Conservation (phyloP, 2,113 vertebrate species). For the Gobio gobio region DNA sequence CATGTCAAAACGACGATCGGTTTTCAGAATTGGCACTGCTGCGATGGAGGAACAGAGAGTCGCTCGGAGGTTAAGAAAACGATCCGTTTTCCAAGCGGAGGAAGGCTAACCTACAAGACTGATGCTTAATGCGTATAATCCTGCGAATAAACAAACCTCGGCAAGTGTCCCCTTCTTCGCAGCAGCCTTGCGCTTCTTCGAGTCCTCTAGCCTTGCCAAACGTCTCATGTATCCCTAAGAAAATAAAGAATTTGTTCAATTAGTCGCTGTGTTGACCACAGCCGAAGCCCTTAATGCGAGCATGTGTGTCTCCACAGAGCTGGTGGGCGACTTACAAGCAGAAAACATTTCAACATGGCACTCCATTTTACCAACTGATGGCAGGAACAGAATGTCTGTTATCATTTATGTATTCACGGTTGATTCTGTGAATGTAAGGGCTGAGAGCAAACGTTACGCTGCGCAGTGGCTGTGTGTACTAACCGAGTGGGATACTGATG, state of each 20-base stretch:
- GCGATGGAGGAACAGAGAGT: slow-evolving; percentile 37
- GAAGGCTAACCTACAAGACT: slow-evolving; percentile 42
- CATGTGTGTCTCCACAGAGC: slow-evolving; percentile 58
- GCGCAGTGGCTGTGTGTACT: slow-evolving; percentile 17
- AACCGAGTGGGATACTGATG: slow-evolving; percentile 38
- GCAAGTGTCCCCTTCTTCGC: slow-evolving; percentile 28
- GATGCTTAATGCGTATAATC: slow-evolving; percentile 54
- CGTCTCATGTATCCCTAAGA: slow-evolving; percentile 70
- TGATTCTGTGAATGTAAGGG: slow-evolving; percentile 19
- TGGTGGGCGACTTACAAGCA: slow-evolving; percentile 50
- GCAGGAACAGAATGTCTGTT: slow-evolving; percentile 41
- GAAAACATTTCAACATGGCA: slow-evolving; percentile 50
- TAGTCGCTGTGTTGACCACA: slow-evolving; percentile 61
- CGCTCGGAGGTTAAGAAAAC: slow-evolving; percentile 57
- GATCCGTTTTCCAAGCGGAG: slow-evolving; percentile 22
- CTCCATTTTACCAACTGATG: slow-evolving; percentile 46
- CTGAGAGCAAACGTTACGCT: slow-evolving; percentile 24
- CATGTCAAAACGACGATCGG: slow-evolving; percentile 52
- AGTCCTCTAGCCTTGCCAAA: slow-evolving; percentile 64
- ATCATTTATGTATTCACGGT: slow-evolving; percentile 42
- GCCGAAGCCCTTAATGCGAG: slow-evolving; percentile 56
- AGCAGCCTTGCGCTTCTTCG: slow-evolving; percentile 62
- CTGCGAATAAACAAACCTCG: slow-evolving; percentile 62
- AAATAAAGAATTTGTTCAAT: slow-evolving; percentile 75
- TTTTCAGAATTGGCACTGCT: slow-evolving; percentile 26